Evolutionary conservation across 2,797 vertebrate genomes (phyloP), one percentile per base, ranked within the genome.

Genomic region (Rhinophrynus dorsalis): DNA sequence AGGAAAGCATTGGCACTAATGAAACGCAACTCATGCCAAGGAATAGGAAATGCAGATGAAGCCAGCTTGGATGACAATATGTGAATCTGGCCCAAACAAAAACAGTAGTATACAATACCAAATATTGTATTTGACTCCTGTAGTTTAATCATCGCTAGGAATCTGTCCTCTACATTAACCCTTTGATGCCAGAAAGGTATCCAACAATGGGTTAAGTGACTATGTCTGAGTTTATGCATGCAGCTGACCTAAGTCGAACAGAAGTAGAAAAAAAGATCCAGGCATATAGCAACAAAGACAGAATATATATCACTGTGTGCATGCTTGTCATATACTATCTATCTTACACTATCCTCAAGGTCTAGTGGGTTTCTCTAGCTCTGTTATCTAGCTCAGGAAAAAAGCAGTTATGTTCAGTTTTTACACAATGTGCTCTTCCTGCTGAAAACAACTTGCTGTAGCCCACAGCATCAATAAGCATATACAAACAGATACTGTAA

Each of bases 271-370:
- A 13, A 3, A 65, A 58, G 52, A 51, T 42, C 32, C 17, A 51
- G 44, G 60, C 12, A 50, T 51, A 58, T 37, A 47, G 52, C 60
- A 58, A 27, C 52, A 72, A 21, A 58, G 68, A 21, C 60, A 51
- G 52, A 48, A 50, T 65, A 72, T 72, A 72, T 72, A 65, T 72
- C 51, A 72, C 61, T 42, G 8, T 30, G 68, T 42, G 52, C 33
- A 58, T 32, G 40, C 52, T 58, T 72, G 68, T 65, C 68, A 72
- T 65, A 65, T 58, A 65, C 60, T 72, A 72, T 72, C 68, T 58
- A 58, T 72, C 52, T 58, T 72, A 58, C 33, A 56, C 51, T 56
- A 42, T 71, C 52, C 60, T 72, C 52, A 72, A 72, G 68, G 68
- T 65, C 60, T 72, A 42, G 26, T 8, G 27, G 48, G 44, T 69